Conservation (phyloP, 2,888 invertebrate genomes). For the Ecdyonurus torrentis region DNA sequence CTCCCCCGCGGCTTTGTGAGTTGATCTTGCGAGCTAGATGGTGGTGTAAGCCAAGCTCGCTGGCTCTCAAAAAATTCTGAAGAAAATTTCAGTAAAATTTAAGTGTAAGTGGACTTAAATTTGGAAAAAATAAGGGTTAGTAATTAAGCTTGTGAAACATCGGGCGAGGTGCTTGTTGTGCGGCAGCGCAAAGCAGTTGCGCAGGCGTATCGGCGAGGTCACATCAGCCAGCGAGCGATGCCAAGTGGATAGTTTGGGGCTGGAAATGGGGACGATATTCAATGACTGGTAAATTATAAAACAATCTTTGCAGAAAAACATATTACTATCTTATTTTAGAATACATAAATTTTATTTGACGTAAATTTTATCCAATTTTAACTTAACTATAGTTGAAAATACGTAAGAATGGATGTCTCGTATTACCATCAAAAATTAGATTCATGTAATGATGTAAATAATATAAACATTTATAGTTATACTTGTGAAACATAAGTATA, state of each 20-base stretch:
- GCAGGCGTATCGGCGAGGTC: slow-evolving; percentile 1
- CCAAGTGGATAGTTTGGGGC: background rate
- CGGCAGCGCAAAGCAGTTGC: background rate
- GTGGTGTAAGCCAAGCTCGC: background rate
- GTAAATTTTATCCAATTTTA: background rate
- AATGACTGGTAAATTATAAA: background rate
- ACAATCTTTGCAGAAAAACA: background rate
- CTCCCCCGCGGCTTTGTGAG: background rate
- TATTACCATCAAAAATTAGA: background rate
- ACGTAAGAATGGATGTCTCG: background rate
- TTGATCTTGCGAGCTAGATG: background rate
- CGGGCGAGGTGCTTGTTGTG: background rate
- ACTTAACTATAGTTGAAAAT: background rate
- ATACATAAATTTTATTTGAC: background rate
- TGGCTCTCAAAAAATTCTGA: no score
- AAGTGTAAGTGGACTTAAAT: background rate
- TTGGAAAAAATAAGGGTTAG: background rate
- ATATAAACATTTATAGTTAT: background rate
- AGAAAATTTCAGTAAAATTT: background rate
- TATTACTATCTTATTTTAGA: background rate
- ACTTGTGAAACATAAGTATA: background rate
- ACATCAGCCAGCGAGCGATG: background rate
- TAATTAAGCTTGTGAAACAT: background rate
- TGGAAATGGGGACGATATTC: background rate
- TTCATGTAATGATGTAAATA: background rate